phyloP scores from a whole-genome alignment of 2,113 vertebrate genomes.

The Himantopus leucocephalus region DNA sequence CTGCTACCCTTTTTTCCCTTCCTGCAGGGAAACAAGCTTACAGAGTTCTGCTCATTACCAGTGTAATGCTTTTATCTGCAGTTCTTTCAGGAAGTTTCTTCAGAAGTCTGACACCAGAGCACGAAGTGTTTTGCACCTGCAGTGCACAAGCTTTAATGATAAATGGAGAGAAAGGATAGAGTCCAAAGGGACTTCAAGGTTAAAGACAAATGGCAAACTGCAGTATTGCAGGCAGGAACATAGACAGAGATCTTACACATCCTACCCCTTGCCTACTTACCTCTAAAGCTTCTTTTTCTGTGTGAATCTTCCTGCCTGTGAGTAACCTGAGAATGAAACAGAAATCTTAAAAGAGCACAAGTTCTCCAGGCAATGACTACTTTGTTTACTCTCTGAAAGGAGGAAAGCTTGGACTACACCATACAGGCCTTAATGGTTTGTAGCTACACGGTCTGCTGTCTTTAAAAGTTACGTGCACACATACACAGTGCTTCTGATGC shows the following conservation, averaged over 20 bases:
- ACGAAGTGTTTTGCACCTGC: not conserved
- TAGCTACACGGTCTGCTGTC: not conserved
- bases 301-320: slow-evolving; percentile 90
- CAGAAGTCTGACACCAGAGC: not conserved
- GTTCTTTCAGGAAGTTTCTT: not conserved
- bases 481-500: not conserved
- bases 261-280: slow-evolving; percentile 65
- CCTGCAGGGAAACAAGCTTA: not conserved
- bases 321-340: slow-evolving; percentile 80
- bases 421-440: not conserved
- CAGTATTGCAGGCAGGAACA: not conserved
- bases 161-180: not conserved
- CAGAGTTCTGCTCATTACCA: not conserved
- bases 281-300: slow-evolving; percentile 91
- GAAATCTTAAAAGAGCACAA: not conserved
- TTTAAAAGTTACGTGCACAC: not conserved
- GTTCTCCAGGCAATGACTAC: not conserved
- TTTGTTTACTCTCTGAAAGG: not conserved
- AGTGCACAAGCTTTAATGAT: not conserved
- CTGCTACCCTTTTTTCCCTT: not conserved
- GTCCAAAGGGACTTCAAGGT: not conserved
- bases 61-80: not conserved
- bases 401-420: not conserved
- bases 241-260: not conserved
- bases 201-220: not conserved